These are phyloP conservation scores for Rhodinocichla rosea DNA, from an alignment of 2,113 vertebrate genomes.

Conservation along the genomic window DNA sequence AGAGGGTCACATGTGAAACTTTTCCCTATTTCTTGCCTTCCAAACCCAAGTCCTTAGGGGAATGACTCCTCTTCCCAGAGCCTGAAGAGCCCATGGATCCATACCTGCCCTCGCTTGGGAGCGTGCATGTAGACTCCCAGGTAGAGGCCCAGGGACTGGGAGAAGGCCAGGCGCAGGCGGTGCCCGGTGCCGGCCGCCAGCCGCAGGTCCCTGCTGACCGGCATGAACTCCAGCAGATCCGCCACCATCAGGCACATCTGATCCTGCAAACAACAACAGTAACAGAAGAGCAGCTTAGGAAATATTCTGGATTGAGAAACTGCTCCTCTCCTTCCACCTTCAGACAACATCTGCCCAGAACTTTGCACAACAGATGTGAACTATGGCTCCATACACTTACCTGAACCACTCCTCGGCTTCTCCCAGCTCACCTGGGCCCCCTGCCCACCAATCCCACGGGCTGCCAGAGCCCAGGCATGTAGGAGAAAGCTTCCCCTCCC, in stretches of 20 bases:
- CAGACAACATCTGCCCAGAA: background rate
- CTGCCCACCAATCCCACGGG: background rate
- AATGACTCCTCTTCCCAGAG: fast-evolving
- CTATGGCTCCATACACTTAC: fast-evolving
- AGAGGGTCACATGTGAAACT: fast-evolving
- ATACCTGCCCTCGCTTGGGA: slow-evolving; percentile 82
- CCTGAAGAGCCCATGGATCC: fast-evolving
- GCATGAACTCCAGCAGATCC: slow-evolving; percentile 89
- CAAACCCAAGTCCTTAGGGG: background rate
- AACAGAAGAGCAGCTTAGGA: background rate
- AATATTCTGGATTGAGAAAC: background rate
- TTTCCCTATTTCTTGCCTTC: background rate
- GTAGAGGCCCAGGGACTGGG: slow-evolving; percentile 82
- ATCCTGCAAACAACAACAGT: slow-evolving; percentile 67
- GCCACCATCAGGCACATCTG: slow-evolving; percentile 91
- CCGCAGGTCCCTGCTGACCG: slow-evolving; percentile 78
- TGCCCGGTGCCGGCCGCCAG: slow-evolving; percentile 77
- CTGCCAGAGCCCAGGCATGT: fast-evolving
- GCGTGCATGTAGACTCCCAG: slow-evolving; percentile 84
- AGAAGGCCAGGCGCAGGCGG: slow-evolving; percentile 82
- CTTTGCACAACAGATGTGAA: background rate
- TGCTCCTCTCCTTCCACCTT: background rate
- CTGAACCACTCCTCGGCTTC: background rate
- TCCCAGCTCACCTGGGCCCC: background rate
- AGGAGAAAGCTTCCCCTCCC: background rate